These are phyloP conservation scores for honey bee (Apis mellifera) DNA, from an alignment of 1,140 invertebrate genomes.

Conservation along the genomic window Amel_HAv3.1 CM009936.2:14475501-14476000, in stretches of 20 bases:
- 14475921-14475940: too few species aligned
- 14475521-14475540: neutral
- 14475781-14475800: accelerated
- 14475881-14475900: too few species aligned
- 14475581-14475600: neutral
- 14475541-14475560: neutral
- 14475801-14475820: slow-evolving; percentile 17
- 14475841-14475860: neutral
- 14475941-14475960: too few species aligned
- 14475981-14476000: too few species aligned
- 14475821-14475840: slow-evolving; percentile 8
- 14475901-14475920: too few species aligned
- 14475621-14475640: neutral
- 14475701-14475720: slow-evolving; percentile 27
- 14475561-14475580: neutral
- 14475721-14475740: neutral
- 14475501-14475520: neutral
- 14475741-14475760: neutral
- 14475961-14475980: too few species aligned
- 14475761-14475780: neutral
- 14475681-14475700: slow-evolving; percentile 20
- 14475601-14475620: neutral
- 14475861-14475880: too few species aligned
- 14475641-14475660: slow-evolving; percentile 15
- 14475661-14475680: slow-evolving; percentile 4